A percentile compares a stretch with the other conserved stretches of the same genome.
These are phyloP conservation scores for Cryptops parisi DNA, from an alignment of 2,888 invertebrate genomes.

Conservation along the genomic window DNA sequence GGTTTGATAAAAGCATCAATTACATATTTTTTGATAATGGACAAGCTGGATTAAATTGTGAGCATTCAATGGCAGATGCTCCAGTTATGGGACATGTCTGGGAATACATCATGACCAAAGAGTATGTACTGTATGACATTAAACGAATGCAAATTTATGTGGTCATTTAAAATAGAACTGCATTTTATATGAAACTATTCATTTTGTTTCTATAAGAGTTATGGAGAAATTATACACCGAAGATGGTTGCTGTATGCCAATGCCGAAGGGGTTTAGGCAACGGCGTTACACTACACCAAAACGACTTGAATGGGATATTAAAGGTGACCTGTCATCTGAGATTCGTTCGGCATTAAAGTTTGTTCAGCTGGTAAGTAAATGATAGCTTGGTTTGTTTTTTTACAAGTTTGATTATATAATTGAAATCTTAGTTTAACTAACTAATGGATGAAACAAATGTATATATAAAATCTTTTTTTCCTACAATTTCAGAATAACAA, in stretches of 20 bases:
- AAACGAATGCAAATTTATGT: background rate
- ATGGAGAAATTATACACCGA: conserved; percentile 29
- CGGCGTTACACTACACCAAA: conserved; percentile 24
- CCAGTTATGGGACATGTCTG: conserved; percentile 36
- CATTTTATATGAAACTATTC: background rate
- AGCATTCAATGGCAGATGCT: conserved; percentile 37
- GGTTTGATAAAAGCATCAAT: conserved; percentile 38
- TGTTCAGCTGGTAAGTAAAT: conserved; percentile 22
- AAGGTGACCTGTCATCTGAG: conserved; percentile 23
- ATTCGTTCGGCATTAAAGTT: conserved; percentile 26
- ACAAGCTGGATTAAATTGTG: conserved; percentile 35
- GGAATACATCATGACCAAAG: conserved; percentile 34
- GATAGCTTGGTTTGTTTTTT: background rate
- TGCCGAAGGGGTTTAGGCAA: conserved; percentile 26
- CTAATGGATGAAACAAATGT: background rate
- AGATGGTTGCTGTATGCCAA: conserved; percentile 30
- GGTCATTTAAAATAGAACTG: background rate
- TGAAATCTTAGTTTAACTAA: background rate
- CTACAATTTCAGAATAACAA: conserved; percentile 29
- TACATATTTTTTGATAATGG: conserved; percentile 34
- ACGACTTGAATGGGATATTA: conserved; percentile 31
- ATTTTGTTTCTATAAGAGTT: conserved; percentile 23
- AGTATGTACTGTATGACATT: conserved; percentile 27
- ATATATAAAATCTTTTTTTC: conserved; percentile 4
- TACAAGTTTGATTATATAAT: background rate